Base-by-base conservation (phyloP, 2,113 vertebrate species). In the Caranx ignobilis region DNA sequence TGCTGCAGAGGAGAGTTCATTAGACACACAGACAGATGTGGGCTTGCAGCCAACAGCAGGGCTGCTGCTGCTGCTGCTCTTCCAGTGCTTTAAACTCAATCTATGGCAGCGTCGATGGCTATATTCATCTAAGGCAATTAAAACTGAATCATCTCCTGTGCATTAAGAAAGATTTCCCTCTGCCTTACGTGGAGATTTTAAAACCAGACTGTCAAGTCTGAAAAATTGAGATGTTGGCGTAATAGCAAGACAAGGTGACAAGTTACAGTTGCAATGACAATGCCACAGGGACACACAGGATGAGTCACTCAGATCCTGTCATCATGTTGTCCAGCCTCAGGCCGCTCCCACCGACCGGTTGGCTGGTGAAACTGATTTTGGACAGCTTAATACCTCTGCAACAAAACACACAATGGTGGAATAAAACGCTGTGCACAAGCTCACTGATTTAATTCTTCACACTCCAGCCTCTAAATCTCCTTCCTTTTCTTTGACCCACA, bases 261-360 rank as follows among this genome's bases (percentile, higher is more conserved):
- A 35, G 7, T 34, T 70, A 57, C 66, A 26, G 26, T 61, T 57
- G 41, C 34, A 31, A 11, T 39, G 2, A 55, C 18, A 35, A 2
- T 0, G 11, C 63, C 16, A 41, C 16, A 34, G 68, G 1, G 19
- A 50, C 48, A 71, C 26, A 16, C 12, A 71, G 56, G 32, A 15
- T 71, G 63, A 84, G 39, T 78, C 50, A 74, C 5, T 68, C 41
- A 31, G 32, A 69, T 70, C 12, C 59, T 3, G 31, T 62, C 71
- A 61, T n/a, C n/a, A 21, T 52, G 72, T 52, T 39, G 26, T 41
- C 34, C 15, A 37, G 55, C 65, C 54, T 9, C 0, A 56, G 34
- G 65, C 70, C 9, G 2, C 13, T 11, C 41, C 21, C 21, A 47
- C 6, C 62, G 43, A 21, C 18, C 12, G 2, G 8, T 18, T 12